phyloP scores from a whole-genome alignment of 2,797 vertebrate genomes.

The Synaphobranchus kaupii region DNA sequence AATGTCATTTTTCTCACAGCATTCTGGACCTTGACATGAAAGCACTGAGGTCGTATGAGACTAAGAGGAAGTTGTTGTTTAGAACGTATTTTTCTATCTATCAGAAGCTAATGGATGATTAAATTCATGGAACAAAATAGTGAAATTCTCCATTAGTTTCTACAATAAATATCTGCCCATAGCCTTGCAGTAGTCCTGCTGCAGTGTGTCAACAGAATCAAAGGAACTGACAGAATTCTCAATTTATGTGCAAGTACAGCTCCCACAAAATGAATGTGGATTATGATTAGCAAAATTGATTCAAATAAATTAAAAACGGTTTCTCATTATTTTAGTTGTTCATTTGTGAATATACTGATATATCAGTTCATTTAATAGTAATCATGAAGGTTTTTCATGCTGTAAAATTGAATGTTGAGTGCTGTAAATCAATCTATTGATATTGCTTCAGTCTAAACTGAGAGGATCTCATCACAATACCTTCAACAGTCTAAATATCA shows the following conservation, averaged over 20 bases:
- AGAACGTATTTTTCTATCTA: slow-evolving; percentile 23
- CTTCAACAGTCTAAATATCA: neutral
- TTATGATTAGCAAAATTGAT: slow-evolving; percentile 18
- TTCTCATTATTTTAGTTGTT: slow-evolving; percentile 1
- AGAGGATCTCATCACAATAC: neutral
- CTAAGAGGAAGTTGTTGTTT: slow-evolving; percentile 17
- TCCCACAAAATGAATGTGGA: slow-evolving; percentile 22
- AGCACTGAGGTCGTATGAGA: slow-evolving; percentile 3
- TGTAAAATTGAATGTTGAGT: neutral
- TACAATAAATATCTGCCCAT: slow-evolving; percentile 2
- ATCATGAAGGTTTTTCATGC: neutral
- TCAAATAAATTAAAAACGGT: slow-evolving; percentile 12
- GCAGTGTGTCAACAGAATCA: slow-evolving; percentile 5
- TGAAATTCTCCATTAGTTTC: neutral
- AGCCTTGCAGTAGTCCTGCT: slow-evolving; percentile 9
- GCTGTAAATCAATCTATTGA: neutral
- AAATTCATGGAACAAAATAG: neutral
- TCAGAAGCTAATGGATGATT: slow-evolving; percentile 3
- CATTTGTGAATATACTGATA: neutral
- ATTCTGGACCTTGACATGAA: slow-evolving; percentile 19
- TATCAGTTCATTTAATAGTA: neutral
- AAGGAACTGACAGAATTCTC: neutral
- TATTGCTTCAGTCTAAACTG: neutral
- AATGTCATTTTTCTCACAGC: slow-evolving; percentile 32
- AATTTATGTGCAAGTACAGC: neutral